Conservation (phyloP, 2,113 vertebrate species). For the Furnarius figulus region DNA sequence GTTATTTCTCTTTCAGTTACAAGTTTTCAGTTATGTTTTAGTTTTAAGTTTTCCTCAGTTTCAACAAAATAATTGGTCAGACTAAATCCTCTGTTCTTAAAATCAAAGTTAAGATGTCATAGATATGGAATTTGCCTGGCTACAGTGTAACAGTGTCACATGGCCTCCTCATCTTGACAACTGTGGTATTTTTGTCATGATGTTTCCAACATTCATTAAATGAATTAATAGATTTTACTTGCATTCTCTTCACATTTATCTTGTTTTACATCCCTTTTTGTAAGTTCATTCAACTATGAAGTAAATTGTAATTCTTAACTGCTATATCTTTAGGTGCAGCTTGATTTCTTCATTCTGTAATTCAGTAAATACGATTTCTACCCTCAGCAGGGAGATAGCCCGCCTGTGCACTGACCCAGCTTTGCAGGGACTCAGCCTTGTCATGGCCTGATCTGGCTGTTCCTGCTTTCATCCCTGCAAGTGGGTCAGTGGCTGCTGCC, state of each 20-base stretch:
- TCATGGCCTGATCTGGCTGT: not conserved
- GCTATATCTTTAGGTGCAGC: not conserved
- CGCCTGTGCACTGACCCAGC: rapidly evolving
- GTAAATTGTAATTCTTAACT: not conserved
- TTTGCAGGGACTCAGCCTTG: rapidly evolving
- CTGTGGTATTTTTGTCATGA: not conserved
- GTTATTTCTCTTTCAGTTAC: not conserved
- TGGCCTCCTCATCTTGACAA: not conserved
- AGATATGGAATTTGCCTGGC: not conserved
- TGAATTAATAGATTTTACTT: not conserved
- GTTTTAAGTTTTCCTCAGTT: not conserved
- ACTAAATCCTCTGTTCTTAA: not conserved
- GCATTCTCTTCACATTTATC: not conserved
- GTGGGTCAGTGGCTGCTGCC: not conserved
- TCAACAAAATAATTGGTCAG: not conserved
- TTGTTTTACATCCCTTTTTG: not conserved
- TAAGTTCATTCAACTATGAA: not conserved
- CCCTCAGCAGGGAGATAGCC: rapidly evolving
- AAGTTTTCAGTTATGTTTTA: not conserved
- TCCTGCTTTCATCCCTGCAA: rapidly evolving
- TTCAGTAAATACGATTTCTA: not conserved
- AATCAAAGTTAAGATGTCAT: not conserved
- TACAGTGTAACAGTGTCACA: not conserved
- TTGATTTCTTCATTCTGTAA: not conserved
- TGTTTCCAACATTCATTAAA: not conserved